Conservation (phyloP, 2,888 invertebrate species). For the Enchytraeus crypticus region DNA sequence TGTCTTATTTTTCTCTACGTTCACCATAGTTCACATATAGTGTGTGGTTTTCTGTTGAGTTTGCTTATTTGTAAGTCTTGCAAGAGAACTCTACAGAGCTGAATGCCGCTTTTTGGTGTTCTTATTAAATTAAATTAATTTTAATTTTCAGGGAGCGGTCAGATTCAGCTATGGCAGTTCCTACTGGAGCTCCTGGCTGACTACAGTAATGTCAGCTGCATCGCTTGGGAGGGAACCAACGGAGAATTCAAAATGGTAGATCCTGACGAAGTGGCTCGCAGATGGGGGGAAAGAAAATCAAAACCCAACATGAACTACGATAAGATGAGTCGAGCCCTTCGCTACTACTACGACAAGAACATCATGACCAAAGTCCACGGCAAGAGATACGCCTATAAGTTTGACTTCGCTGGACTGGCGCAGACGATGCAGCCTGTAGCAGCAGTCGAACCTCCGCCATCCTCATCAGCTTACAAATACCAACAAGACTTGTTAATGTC, state of each 20-base stretch:
- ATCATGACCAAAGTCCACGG: conserved; percentile 98
- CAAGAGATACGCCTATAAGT: conserved; percentile 88
- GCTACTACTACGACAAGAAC: conserved; percentile 95
- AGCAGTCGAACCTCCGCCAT: conserved; percentile 65
- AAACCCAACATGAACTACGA: conserved; percentile 98
- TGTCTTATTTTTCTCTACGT: no score
- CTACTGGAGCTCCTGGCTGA: conserved; percentile 87
- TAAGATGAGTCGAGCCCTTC: conserved; percentile 68
- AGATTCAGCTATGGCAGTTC: conserved; percentile 99
- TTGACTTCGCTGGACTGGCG: no score
- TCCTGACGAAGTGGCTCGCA: conserved; percentile 84
- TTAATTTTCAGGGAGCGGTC: conserved; percentile 57
- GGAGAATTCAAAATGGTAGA: conserved; percentile 92
- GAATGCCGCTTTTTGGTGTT: no score
- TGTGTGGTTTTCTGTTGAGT: no score
- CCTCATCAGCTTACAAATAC: conserved; percentile 63
- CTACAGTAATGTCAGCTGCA: conserved; percentile 76
- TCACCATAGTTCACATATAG: no score
- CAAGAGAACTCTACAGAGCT: no score
- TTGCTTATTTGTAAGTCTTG: no score
- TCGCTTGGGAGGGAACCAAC: conserved; percentile 63
- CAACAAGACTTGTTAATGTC: conserved; percentile 80
- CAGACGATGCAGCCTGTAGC: conserved; percentile 52
- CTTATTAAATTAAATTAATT: neutral
- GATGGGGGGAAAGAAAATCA: conserved; percentile 90